Percentiles rank a stretch among this genome's conserved stretches.
Conservation (phyloP, 2,888 invertebrate genomes). For the Drepanosiphum platanoidis region DNA sequence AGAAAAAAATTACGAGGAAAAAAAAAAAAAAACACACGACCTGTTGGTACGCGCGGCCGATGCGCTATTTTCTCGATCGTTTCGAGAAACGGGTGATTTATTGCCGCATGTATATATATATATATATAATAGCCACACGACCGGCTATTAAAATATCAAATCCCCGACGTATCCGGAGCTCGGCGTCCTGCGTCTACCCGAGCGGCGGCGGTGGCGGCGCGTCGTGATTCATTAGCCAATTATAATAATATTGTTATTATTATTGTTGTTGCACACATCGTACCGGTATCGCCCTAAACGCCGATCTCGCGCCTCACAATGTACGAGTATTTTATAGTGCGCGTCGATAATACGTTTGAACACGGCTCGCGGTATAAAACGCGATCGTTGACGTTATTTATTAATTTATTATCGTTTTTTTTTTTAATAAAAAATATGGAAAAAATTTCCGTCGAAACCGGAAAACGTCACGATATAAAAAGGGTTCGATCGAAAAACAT, state of each 20-base stretch:
- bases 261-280: background rate
- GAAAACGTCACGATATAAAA: background rate
- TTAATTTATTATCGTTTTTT: background rate
- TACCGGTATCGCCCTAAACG: conserved; percentile 32
- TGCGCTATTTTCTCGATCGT: conserved; percentile 36
- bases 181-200: background rate
- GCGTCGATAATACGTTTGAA: conserved; percentile 50
- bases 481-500: too few species aligned
- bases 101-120: conserved; percentile 6
- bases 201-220: conserved; percentile 18
- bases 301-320: conserved; percentile 37
- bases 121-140: too few species aligned
- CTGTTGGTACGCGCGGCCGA: too few species aligned
- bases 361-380: background rate
- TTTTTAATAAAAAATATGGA: background rate
- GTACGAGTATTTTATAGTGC: background rate
- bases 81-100: conserved; percentile 48
- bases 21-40: background rate
- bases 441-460: background rate
- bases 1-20: background rate
- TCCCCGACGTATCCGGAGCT: conserved; percentile 60
- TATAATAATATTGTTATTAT: conserved; percentile 46
- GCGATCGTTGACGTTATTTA: conserved; percentile 9
- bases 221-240: conserved; percentile 60
- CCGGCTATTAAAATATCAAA: conserved; percentile 55